Conservation (phyloP, 2,888 invertebrate species). For the Polydrusus tereticollis region DNA sequence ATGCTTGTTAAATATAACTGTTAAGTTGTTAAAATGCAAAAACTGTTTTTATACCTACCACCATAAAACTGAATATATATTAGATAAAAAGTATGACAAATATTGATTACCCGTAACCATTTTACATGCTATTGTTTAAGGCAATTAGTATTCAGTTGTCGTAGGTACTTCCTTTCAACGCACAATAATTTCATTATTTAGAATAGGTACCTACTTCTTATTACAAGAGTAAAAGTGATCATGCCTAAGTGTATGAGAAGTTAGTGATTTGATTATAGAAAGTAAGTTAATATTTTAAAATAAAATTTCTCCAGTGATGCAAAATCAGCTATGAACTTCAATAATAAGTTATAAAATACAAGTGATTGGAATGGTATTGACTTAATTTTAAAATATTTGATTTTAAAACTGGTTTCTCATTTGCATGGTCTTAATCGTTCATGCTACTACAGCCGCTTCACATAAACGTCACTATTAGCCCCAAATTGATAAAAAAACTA, state of each 20-base stretch:
- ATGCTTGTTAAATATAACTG: no score
- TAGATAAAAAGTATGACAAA: conserved; percentile 29
- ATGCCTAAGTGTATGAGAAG: background rate
- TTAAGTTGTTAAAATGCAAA: no score
- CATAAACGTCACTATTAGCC: no score
- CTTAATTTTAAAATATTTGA: no score
- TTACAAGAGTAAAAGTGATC: background rate
- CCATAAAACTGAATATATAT: conserved; percentile 16
- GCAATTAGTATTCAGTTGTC: conserved; percentile 43
- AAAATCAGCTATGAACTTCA: no score
- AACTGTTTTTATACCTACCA: background rate
- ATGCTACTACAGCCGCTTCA: no score
- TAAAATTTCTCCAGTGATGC: no score
- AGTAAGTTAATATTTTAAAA: background rate
- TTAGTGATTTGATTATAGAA: background rate
- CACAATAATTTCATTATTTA: conserved; percentile 3
- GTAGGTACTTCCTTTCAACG: conserved; percentile 43
- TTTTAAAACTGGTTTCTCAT: no score
- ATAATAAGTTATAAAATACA: no score
- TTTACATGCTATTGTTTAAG: conserved; percentile 32
- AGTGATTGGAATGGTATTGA: no score
- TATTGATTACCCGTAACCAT: conserved; percentile 14
- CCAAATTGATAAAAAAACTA: no score
- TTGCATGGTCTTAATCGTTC: no score
- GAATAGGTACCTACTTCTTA: background rate